A percentile compares a stretch with the other conserved stretches of the same genome.
These are phyloP conservation scores for Ploceus nigricollis DNA, from an alignment of 2,113 vertebrate species.

Conservation along the genomic window DNA sequence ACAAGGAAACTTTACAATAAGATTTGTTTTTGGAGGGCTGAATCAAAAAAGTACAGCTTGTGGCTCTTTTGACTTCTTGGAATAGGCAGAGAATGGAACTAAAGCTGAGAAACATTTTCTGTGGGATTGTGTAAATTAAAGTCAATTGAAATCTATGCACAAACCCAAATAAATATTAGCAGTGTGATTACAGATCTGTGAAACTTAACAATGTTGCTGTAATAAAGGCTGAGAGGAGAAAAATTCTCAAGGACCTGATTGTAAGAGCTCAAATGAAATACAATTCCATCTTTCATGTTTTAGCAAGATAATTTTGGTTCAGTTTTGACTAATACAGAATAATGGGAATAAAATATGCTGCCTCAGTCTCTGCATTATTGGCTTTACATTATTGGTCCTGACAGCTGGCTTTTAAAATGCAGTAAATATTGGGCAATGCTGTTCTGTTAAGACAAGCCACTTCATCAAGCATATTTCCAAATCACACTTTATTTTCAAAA, in stretches of 20 bases:
- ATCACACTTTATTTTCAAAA: conserved; percentile 28
- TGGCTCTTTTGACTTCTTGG: neutral
- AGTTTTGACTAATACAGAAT: conserved; percentile 47
- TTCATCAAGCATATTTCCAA: conserved; percentile 46
- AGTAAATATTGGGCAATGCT: conserved; percentile 31
- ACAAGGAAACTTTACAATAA: neutral
- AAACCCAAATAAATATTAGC: conserved; percentile 8
- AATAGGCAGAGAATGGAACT: neutral
- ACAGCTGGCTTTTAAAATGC: conserved; percentile 58
- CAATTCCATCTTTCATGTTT: conserved; percentile 27
- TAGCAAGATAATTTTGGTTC: conserved; percentile 38
- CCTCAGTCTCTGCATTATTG: neutral
- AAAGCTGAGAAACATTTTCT: neutral
- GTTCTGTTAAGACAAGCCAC: neutral
- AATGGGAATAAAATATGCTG: conserved; percentile 38
- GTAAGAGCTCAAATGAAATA: conserved; percentile 19
- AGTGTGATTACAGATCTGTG: neutral
- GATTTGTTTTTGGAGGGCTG: neutral
- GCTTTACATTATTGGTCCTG: neutral
- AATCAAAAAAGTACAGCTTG: neutral
- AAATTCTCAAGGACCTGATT: neutral
- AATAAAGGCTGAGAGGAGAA: neutral
- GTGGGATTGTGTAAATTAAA: neutral
- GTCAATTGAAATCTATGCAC: neutral
- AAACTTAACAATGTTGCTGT: neutral